Percentiles rank a stretch among this genome's conserved stretches.
phyloP scores from a whole-genome alignment of 2,113 vertebrate species.

The Brachionichthys hirsutus region DNA sequence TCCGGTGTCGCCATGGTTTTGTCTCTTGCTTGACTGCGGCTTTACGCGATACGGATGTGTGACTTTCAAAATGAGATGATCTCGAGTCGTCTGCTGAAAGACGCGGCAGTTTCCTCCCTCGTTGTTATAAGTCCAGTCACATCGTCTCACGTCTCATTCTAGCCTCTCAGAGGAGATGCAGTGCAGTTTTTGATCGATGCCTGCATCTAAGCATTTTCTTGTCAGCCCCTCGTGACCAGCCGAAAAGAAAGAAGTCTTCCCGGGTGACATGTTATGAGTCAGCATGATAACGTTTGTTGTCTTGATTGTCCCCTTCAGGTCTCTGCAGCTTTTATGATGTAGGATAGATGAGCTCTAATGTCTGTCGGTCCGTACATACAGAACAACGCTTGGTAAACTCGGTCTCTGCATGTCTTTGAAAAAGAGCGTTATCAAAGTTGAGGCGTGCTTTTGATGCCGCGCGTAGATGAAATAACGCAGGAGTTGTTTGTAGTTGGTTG shows the following conservation, averaged over 20 bases:
- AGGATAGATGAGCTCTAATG: too few relatives aligned
- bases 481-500: too few relatives aligned
- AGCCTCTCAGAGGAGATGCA: not conserved
- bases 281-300: not conserved
- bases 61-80: constrained; percentile 14
- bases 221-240: constrained; percentile 4
- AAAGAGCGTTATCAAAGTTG: too few relatives aligned
- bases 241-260: constrained; percentile 2
- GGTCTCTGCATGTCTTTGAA: too few relatives aligned
- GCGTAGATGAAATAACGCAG: too few relatives aligned
- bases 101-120: not conserved
- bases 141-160: too few relatives aligned
- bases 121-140: not conserved
- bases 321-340: too few relatives aligned
- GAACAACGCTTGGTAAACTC: too few relatives aligned
- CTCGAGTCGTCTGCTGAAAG: not conserved
- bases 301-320: too few relatives aligned
- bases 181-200: not conserved
- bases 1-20: not conserved
- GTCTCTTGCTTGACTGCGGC: not conserved
- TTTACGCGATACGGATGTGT: constrained; percentile 1
- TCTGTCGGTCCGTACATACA: too few relatives aligned
- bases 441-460: too few relatives aligned
- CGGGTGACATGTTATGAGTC: not conserved
- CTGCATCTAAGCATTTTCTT: constrained; percentile 1